Conservation (phyloP, 1,140 invertebrate species). For the Phymastichus coffea region DNA sequence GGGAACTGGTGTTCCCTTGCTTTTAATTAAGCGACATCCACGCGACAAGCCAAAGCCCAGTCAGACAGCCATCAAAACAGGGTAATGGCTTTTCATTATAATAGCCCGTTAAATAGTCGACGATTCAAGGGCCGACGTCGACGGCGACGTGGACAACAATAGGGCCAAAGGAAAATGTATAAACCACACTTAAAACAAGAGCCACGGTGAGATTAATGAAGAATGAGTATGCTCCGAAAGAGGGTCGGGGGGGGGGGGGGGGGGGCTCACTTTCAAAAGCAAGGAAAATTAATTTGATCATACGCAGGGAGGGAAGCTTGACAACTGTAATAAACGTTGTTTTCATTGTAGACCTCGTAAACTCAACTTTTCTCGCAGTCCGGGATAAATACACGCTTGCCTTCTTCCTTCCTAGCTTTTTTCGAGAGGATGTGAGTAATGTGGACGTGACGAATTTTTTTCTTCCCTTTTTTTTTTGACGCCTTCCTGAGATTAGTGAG, state of each 20-base stretch:
- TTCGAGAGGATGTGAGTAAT: conserved; percentile 12
- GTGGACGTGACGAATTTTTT: neutral
- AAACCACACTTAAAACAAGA: conserved; percentile 3
- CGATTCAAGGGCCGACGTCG: conserved; percentile 2
- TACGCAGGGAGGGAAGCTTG: neutral
- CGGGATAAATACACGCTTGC: conserved; percentile 8
- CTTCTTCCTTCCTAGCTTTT: neutral
- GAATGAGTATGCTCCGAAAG: no score
- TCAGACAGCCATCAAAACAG: no score
- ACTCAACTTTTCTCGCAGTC: conserved; percentile 6
- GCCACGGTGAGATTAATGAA: conserved; percentile 6
- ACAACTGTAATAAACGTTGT: conserved; percentile 23
- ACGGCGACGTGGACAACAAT: neutral
- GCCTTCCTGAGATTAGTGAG: no score
- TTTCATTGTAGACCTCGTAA: conserved; percentile 26
- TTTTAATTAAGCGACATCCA: neutral
- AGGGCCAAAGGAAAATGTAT: conserved; percentile 10
- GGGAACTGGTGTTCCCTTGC: no score
- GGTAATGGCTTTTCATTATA: conserved; percentile 8
- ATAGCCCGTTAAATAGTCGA: conserved; percentile 16
- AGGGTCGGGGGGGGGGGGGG: no score
- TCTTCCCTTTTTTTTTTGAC: no score
- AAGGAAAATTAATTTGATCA: conserved; percentile 25
- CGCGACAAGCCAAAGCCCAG: no score
- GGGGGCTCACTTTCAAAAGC: no score